These are phyloP conservation scores for Xenopus petersii DNA, from an alignment of 2,797 vertebrate genomes.

Conservation along the genomic window DNA sequence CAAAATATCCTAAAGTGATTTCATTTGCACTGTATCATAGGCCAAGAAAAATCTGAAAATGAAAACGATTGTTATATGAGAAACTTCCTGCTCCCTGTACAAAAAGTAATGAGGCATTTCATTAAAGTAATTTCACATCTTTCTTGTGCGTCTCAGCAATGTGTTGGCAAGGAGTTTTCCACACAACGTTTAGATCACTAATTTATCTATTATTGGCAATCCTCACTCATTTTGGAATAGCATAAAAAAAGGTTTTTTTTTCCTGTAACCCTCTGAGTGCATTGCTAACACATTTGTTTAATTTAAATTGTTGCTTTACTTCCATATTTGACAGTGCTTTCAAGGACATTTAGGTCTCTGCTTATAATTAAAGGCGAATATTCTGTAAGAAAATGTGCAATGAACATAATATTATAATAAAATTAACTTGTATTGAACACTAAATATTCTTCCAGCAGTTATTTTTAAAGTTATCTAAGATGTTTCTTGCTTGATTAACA, in stretches of 20 bases:
- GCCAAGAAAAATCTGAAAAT: constrained; percentile 9
- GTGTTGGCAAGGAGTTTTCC: constrained; percentile 13
- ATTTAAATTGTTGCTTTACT: constrained; percentile 46
- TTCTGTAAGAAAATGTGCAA: neutral
- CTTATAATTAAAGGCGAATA: constrained; percentile 45
- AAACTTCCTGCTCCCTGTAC: constrained; percentile 23
- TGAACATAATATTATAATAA: neutral
- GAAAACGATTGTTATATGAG: constrained; percentile 7
- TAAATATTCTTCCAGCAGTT: too few relatives aligned
- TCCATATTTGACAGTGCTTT: constrained; percentile 35
- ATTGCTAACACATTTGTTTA: constrained; percentile 39
- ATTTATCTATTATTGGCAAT: constrained; percentile 37
- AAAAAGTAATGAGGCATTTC: constrained; percentile 23
- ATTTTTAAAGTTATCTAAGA: too few relatives aligned
- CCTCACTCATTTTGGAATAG: constrained; percentile 32
- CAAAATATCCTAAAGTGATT: neutral
- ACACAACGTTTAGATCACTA: constrained; percentile 19
- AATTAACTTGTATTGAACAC: too few relatives aligned
- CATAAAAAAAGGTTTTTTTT: constrained; percentile 23
- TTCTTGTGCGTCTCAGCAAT: constrained; percentile 8
- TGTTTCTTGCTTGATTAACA: too few relatives aligned
- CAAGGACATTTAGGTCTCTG: constrained; percentile 44
- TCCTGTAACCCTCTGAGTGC: constrained; percentile 22
- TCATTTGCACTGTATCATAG: constrained; percentile 1
- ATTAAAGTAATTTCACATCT: constrained; percentile 15